phyloP scores from a whole-genome alignment of 37 sponge, comb jelly and placozoan species.

The Ephydatia muelleri region DNA sequence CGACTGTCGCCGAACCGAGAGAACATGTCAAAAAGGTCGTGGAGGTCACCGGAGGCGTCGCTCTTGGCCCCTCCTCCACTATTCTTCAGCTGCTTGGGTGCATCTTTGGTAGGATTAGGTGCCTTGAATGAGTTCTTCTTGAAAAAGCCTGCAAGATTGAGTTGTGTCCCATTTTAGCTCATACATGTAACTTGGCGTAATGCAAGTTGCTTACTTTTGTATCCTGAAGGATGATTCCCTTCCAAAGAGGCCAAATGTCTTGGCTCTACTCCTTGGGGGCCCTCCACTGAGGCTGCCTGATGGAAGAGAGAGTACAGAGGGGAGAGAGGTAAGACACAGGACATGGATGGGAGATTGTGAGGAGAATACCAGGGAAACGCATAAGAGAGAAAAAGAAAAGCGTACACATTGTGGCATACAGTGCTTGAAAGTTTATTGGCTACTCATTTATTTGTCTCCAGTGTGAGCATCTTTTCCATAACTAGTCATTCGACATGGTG shows the following conservation, averaged over 20 bases:
- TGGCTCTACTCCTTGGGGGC: not conserved
- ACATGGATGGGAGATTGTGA: constrained; percentile 5
- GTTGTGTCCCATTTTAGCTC: not conserved
- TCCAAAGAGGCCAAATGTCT: constrained; percentile 23
- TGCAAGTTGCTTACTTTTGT: not conserved
- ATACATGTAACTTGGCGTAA: too few species aligned
- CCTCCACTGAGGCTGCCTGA: not conserved
- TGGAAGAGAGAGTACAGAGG: not conserved
- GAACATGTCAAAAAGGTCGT: constrained; percentile 23
- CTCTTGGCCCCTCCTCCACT: not conserved
- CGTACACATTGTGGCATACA: too few species aligned
- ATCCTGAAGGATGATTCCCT: not conserved
- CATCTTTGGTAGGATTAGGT: not conserved
- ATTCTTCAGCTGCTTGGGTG: not conserved
- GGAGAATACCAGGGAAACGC: too few species aligned
- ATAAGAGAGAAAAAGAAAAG: not conserved
- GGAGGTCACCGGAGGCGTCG: not conserved
- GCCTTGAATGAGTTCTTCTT: not conserved
- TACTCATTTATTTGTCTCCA: too few species aligned
- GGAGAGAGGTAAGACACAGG: not conserved
- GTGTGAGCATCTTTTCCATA: too few species aligned
- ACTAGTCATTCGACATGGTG: too few species aligned
- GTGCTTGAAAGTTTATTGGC: too few species aligned
- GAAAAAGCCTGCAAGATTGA: not conserved
- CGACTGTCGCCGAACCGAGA: constrained; percentile 5